Conservation (phyloP, 2,888 invertebrate species). For the Aspidiotus rigidus region DNA sequence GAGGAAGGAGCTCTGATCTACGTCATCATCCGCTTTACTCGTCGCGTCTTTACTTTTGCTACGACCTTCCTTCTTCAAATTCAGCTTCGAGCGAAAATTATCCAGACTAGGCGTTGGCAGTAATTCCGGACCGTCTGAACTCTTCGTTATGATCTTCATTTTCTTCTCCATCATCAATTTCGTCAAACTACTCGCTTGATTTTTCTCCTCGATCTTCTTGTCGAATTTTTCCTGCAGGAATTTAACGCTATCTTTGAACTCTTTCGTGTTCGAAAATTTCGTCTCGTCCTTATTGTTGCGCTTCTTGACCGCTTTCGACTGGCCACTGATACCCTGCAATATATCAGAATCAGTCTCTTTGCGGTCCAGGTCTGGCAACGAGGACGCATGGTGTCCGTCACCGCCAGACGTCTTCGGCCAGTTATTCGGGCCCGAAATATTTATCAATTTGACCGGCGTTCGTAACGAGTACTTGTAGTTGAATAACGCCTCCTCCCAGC, state of each 20-base stretch:
- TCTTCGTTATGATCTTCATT: conserved; percentile 22
- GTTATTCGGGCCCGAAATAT: conserved; percentile 25
- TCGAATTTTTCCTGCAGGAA: conserved; percentile 26
- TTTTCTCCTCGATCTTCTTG: conserved; percentile 27
- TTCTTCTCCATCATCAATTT: conserved; percentile 27
- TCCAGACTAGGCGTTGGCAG: conserved; percentile 25
- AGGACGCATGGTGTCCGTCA: conserved; percentile 48
- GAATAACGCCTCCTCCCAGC: conserved; percentile 76
- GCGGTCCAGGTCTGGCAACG: conserved; percentile 63
- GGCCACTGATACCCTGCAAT: conserved; percentile 10
- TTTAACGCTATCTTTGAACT: conserved; percentile 26
- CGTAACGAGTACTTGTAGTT: conserved; percentile 71
- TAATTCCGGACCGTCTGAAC: conserved; percentile 23
- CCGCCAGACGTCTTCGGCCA: conserved; percentile 43
- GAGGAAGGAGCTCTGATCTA: not conserved
- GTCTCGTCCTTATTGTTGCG: conserved; percentile 20
- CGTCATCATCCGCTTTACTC: conserved; percentile 6
- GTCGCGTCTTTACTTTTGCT: not conserved
- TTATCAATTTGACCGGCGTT: conserved; percentile 68
- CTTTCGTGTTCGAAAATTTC: conserved; percentile 24
- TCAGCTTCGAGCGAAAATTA: conserved; percentile 14
- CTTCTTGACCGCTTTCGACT: conserved; percentile 18
- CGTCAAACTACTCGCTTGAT: conserved; percentile 10
- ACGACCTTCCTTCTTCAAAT: conserved; percentile 1
- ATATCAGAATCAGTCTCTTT: conserved; percentile 22